Percentiles rank a stretch among this genome's conserved stretches.
Conservation (phyloP, 2,888 invertebrate species). For the Drosophila trichaetosa region DNA sequence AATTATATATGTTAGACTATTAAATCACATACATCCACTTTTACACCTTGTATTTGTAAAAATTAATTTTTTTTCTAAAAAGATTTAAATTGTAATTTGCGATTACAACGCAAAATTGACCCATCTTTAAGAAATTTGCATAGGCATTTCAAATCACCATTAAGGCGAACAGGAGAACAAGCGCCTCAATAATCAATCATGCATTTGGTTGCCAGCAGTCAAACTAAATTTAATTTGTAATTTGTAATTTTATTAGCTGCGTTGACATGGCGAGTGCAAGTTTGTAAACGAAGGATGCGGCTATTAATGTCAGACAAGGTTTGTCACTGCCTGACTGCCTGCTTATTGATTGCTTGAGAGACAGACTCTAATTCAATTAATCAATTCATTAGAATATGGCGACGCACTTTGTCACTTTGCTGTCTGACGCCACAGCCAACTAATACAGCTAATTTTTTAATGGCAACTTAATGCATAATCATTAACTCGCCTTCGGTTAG, state of each 20-base stretch:
- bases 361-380: conserved; percentile 68
- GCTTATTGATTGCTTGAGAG: conserved; percentile 37
- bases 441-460: conserved; percentile 75
- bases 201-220: conserved; percentile 47
- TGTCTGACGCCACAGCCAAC: conserved; percentile 52
- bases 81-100: not conserved
- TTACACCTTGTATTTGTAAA: not conserved
- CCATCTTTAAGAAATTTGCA: not conserved
- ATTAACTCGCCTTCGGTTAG: conserved; percentile 55
- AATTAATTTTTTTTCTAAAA: not conserved
- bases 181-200: conserved; percentile 67
- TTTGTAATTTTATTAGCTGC: conserved; percentile 72
- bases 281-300: conserved; percentile 33
- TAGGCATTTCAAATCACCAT: conserved; percentile 42
- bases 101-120: not conserved
- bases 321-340: conserved; percentile 5
- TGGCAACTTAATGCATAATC: conserved; percentile 74
- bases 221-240: conserved; percentile 66
- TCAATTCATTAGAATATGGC: conserved; percentile 71
- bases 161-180: conserved; percentile 11
- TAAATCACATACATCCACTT: not conserved
- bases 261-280: conserved; percentile 37
- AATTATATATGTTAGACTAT: not conserved
- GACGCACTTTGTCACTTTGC: conserved; percentile 19
- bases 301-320: conserved; percentile 47